Evolutionary conservation across 2,113 vertebrate species (phyloP).

Genomic region (Antennarius striatus): DNA sequence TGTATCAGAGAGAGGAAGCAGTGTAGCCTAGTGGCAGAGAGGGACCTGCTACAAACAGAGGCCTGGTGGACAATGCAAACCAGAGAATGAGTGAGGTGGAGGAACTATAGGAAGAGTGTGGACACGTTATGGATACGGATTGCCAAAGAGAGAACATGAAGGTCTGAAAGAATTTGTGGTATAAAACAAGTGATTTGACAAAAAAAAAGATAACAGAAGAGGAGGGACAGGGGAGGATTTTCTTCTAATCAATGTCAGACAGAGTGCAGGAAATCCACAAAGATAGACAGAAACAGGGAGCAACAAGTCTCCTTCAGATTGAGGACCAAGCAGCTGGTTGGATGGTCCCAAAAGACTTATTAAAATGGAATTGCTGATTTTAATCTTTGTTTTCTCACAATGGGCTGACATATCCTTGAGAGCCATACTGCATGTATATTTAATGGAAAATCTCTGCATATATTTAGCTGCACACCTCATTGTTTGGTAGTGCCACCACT

Average conservation of each 20-base stretch:
- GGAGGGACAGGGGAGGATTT: constrained; percentile 10
- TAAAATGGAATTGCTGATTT: constrained; percentile 78
- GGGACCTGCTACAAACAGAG: neutral
- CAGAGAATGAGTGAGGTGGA: neutral
- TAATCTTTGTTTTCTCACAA: constrained; percentile 78
- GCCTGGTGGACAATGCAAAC: neutral
- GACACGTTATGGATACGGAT: constrained; percentile 14
- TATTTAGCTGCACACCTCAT: constrained; percentile 60
- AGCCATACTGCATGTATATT: constrained; percentile 74
- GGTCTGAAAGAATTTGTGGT: constrained; percentile 30
- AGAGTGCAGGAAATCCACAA: constrained; percentile 22
- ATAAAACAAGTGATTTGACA: constrained; percentile 42
- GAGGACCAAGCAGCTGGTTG: constrained; percentile 65
- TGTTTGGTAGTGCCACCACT: constrained; percentile 54
- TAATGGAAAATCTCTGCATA: constrained; percentile 69
- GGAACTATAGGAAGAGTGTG: neutral
- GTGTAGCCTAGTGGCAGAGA: constrained; percentile 76
- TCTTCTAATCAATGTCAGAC: constrained; percentile 62
- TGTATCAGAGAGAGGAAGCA: constrained; percentile 68
- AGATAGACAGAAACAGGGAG: constrained; percentile 26
- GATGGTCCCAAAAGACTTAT: constrained; percentile 73
- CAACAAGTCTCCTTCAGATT: constrained; percentile 74
- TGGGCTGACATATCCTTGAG: constrained; percentile 72
- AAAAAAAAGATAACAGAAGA: constrained; percentile 14
- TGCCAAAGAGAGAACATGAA: constrained; percentile 18